Conservation (phyloP, 2,113 vertebrate genomes). For the Sorex fumeus region DNA sequence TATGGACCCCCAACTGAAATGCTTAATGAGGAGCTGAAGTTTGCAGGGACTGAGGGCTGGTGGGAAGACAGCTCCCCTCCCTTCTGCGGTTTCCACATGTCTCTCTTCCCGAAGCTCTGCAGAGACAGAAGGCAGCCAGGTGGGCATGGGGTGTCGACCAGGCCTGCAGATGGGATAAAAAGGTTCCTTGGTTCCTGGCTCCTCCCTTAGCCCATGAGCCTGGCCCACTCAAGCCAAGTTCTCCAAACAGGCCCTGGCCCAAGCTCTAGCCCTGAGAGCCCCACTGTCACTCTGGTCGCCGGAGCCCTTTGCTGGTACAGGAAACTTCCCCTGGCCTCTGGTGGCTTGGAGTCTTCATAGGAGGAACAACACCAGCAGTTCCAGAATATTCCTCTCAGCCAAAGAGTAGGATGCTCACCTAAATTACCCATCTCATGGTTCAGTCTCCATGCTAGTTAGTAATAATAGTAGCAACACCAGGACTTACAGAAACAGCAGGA, state of each 20-base stretch:
- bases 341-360: not conserved
- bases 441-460: not conserved
- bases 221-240: not conserved
- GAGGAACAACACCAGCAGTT: not conserved
- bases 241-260: not conserved
- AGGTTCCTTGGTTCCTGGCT: not conserved
- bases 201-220: not conserved
- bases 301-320: not conserved
- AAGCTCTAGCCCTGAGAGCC: not conserved
- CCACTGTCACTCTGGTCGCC: not conserved
- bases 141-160: not conserved
- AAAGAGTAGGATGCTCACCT: not conserved
- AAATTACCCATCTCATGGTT: not conserved
- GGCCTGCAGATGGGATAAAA: not conserved
- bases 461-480: not conserved
- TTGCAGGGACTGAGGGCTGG: slow-evolving; percentile 51
- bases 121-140: not conserved
- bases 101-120: slow-evolving; percentile 73
- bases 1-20: not conserved
- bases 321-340: not conserved
- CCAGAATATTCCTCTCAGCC: not conserved
- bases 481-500: not conserved
- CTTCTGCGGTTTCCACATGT: slow-evolving; percentile 72
- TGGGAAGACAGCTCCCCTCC: slow-evolving; percentile 51
- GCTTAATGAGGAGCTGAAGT: slow-evolving; percentile 63